phyloP scores from a whole-genome alignment of 2,888 invertebrate genomes.

The Rotaria socialis region DNA sequence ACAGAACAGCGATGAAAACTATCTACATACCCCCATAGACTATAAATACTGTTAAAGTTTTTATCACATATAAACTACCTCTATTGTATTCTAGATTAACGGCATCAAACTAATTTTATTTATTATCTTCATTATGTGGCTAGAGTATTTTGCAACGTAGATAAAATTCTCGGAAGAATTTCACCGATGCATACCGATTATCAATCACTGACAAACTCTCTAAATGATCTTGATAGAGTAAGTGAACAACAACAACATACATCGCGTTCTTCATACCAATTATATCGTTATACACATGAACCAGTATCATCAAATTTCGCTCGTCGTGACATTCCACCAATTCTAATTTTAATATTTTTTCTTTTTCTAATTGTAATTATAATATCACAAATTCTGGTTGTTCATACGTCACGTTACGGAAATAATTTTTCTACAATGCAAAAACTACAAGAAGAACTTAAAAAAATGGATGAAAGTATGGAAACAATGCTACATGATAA shows the following conservation, averaged over 20 bases:
- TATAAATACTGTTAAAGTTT: background rate
- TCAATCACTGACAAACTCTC: too few relatives aligned
- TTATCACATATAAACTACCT: background rate
- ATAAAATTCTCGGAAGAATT: background rate
- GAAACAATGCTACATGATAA: slow-evolving; percentile 39
- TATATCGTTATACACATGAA: slow-evolving; percentile 22
- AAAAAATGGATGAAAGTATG: slow-evolving; percentile 46
- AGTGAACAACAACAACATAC: background rate
- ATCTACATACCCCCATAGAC: too few relatives aligned
- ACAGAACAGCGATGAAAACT: too few relatives aligned
- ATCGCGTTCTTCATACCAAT: background rate
- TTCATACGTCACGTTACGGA: slow-evolving; percentile 39
- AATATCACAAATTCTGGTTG: slow-evolving; percentile 46
- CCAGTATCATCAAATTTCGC: background rate
- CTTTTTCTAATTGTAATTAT: slow-evolving; percentile 44
- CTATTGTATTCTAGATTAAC: background rate
- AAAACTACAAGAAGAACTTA: slow-evolving; percentile 45
- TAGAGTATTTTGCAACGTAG: background rate
- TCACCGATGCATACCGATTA: too few relatives aligned
- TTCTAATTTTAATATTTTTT: slow-evolving; percentile 43
- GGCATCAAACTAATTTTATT: background rate
- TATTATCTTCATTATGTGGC: background rate
- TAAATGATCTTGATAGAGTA: background rate
- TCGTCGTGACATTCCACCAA: slow-evolving; percentile 42
- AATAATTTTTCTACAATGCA: slow-evolving; percentile 43